Conservation (phyloP, 2,113 vertebrate genomes). For the Oreotragus oreotragus region DNA sequence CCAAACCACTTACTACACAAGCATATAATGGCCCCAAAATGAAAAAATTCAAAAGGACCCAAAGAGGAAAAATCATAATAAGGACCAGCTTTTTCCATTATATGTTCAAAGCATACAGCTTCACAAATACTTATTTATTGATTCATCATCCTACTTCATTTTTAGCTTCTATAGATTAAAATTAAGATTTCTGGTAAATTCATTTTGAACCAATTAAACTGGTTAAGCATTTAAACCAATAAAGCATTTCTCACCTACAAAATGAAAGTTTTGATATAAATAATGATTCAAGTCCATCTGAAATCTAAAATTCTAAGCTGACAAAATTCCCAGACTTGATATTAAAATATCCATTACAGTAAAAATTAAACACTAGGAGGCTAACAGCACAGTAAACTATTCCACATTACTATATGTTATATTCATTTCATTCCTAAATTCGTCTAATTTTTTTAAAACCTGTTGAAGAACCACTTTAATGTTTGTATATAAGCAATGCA, state of each 20-base stretch:
- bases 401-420: not conserved
- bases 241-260: slow-evolving; percentile 9
- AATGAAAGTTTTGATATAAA: slow-evolving; percentile 26
- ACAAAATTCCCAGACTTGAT: not conserved
- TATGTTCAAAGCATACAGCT: not conserved
- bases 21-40: not conserved
- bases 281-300: not conserved
- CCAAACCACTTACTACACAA: not conserved
- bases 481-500: not conserved
- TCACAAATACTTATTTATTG: not conserved
- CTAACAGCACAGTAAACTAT: not conserved
- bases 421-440: slow-evolving; percentile 10
- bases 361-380: not conserved
- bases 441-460: not conserved
- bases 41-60: not conserved
- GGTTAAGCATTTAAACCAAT: not conserved
- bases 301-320: slow-evolving; percentile 27
- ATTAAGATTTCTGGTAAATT: slow-evolving; percentile 25
- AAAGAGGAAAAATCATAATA: not conserved
- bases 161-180: slow-evolving; percentile 11
- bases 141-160: not conserved
- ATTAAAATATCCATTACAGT: not conserved
- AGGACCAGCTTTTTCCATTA: not conserved
- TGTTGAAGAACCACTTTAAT: not conserved
- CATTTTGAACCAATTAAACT: not conserved